Conservation (phyloP, 2,113 vertebrate species). For the Eulemur rufifrons region DNA sequence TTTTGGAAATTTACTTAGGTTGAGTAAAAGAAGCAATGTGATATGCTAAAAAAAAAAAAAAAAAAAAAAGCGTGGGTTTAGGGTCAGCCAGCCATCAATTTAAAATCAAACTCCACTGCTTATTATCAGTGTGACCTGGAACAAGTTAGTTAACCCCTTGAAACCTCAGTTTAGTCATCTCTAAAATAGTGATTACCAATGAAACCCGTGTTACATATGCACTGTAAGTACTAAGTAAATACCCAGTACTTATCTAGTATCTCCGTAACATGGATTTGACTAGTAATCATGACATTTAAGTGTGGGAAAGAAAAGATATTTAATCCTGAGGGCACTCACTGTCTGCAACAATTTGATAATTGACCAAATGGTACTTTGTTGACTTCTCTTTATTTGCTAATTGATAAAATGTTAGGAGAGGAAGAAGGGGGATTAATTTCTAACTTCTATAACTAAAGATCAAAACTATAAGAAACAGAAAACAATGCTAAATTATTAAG, state of each 20-base stretch:
- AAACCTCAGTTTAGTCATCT: background rate
- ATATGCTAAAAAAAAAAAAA: background rate
- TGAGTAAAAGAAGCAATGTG: background rate
- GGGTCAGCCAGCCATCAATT: background rate
- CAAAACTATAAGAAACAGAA: slow-evolving; percentile 29
- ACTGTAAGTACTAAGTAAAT: background rate
- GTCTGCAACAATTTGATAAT: background rate
- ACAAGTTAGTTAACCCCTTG: background rate
- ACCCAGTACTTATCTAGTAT: background rate
- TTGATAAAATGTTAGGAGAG: slow-evolving; percentile 32
- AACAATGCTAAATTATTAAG: background rate
- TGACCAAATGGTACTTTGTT: background rate
- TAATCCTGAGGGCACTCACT: background rate
- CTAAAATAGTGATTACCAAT: background rate
- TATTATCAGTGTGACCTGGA: background rate
- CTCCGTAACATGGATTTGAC: background rate
- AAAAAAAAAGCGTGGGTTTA: background rate
- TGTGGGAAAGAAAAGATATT: slow-evolving; percentile 9
- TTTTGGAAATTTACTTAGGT: background rate
- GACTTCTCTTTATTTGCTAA: slow-evolving; percentile 2
- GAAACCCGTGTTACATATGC: background rate
- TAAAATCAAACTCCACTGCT: background rate
- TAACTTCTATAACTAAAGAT: background rate
- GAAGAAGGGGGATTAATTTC: slow-evolving; percentile 35
- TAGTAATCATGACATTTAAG: background rate